Evolutionary conservation across 2,888 invertebrate genomes (phyloP).

Genomic region (Melinaea menophilus): DNA sequence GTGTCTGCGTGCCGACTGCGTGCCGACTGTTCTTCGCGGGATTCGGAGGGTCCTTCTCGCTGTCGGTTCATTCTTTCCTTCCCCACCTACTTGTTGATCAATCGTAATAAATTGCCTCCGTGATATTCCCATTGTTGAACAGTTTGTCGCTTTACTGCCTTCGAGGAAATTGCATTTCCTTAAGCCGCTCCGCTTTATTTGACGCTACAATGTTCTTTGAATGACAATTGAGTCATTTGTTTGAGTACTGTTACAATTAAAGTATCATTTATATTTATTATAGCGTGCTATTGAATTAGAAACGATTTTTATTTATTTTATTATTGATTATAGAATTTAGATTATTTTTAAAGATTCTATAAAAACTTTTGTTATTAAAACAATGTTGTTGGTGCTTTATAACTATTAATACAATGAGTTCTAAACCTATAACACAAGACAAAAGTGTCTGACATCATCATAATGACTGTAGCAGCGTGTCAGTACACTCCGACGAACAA

Average conservation of each 20-base stretch:
- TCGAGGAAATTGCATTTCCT: slow-evolving; percentile 73
- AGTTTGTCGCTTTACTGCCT: slow-evolving; percentile 75
- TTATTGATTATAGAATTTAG: no score
- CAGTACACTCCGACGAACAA: slow-evolving; percentile 26
- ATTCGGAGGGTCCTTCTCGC: slow-evolving; percentile 54
- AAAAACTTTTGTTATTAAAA: no score
- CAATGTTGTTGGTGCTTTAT: no score
- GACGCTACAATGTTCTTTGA: slow-evolving; percentile 42
- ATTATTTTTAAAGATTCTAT: no score
- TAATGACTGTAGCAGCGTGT: slow-evolving; percentile 15
- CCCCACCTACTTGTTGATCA: slow-evolving; percentile 77
- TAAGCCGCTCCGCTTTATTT: slow-evolving; percentile 67
- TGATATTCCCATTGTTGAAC: slow-evolving; percentile 76
- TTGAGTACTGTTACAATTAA: slow-evolving; percentile 15
- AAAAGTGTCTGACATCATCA: slow-evolving; percentile 7
- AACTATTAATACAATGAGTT: no score
- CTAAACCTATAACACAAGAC: background rate
- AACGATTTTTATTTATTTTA: no score
- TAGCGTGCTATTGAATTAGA: no score
- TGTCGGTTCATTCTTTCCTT: slow-evolving; percentile 61
- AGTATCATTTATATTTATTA: background rate
- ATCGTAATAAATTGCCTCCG: slow-evolving; percentile 77
- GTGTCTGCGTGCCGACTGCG: slow-evolving; percentile 62
- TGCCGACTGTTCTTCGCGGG: slow-evolving; percentile 25
- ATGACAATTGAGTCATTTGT: slow-evolving; percentile 28